A percentile compares a stretch with the other conserved stretches of the same genome.
These are phyloP conservation scores for Lamproptera curius DNA, from an alignment of 2,888 invertebrate genomes.

Conservation along the genomic window DNA sequence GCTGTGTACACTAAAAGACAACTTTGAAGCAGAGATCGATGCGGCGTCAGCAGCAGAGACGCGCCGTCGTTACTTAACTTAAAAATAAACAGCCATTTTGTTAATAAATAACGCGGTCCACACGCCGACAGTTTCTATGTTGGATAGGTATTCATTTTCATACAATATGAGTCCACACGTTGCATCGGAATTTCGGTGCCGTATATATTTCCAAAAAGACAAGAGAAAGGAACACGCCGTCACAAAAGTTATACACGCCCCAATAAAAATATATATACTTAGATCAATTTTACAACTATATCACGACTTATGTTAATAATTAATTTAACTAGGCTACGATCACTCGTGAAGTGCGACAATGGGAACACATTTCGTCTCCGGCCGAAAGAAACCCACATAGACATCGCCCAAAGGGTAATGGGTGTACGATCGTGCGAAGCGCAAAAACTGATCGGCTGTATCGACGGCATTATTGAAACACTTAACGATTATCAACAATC, in stretches of 20 bases:
- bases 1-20: constrained; percentile 19
- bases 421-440: no score
- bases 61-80: constrained; percentile 27
- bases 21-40: constrained; percentile 31
- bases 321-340: neutral
- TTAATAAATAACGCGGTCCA: constrained; percentile 29
- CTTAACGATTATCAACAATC: constrained; percentile 39
- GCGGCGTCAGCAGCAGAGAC: constrained; percentile 20
- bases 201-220: no score
- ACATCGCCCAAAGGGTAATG: no score
- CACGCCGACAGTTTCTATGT: constrained; percentile 22
- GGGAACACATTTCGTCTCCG: constrained; percentile 1
- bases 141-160: neutral
- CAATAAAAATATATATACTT: constrained; percentile 1
- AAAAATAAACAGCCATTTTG: constrained; percentile 34
- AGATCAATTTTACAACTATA: constrained; percentile 11
- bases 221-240: neutral
- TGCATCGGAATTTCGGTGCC: no score
- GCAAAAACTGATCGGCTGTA: constrained; percentile 15
- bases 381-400: neutral
- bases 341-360: constrained; percentile 5
- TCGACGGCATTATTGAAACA: constrained; percentile 26
- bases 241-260: neutral
- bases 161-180: no score
- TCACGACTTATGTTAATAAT: constrained; percentile 13